Percentiles rank a stretch among this genome's conserved stretches.
Conservation (phyloP, 2,113 vertebrate species). For the Entomyzon cyanotis region DNA sequence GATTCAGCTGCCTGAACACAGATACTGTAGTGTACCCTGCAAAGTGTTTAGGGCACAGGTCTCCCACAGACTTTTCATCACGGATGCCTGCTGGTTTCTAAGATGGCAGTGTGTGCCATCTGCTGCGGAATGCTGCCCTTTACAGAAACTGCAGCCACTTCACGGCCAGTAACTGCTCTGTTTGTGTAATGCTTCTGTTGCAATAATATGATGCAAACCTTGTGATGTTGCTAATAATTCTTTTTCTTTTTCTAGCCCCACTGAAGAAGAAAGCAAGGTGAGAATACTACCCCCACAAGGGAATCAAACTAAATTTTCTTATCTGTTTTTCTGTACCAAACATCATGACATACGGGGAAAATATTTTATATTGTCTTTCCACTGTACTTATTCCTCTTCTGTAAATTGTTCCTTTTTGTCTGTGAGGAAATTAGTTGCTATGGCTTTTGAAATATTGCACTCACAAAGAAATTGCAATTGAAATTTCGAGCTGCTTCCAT, state of each 20-base stretch:
- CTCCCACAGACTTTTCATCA: not conserved
- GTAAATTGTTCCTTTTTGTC: not conserved
- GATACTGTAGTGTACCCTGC: not conserved
- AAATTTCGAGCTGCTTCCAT: not conserved
- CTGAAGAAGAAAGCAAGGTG: slow-evolving; percentile 51
- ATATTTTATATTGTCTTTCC: not conserved
- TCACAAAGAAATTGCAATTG: not conserved
- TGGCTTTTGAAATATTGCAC: not conserved
- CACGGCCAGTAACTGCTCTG: not conserved
- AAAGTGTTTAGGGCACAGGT: not conserved
- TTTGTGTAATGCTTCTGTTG: not conserved
- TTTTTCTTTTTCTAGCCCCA: slow-evolving; percentile 47
- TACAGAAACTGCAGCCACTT: not conserved
- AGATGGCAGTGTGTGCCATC: not conserved
- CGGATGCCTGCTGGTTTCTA: not conserved
- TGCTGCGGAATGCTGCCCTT: not conserved
- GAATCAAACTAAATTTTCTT: not conserved
- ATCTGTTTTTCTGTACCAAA: not conserved
- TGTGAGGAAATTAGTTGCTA: not conserved
- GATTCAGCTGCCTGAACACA: not conserved
- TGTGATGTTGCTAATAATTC: slow-evolving; percentile 16
- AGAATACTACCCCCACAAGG: not conserved
- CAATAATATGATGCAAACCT: not conserved
- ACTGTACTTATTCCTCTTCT: not conserved
- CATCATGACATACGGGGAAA: not conserved